phyloP scores from a whole-genome alignment of 2,888 invertebrate genomes.

The Polietes domitor region DNA sequence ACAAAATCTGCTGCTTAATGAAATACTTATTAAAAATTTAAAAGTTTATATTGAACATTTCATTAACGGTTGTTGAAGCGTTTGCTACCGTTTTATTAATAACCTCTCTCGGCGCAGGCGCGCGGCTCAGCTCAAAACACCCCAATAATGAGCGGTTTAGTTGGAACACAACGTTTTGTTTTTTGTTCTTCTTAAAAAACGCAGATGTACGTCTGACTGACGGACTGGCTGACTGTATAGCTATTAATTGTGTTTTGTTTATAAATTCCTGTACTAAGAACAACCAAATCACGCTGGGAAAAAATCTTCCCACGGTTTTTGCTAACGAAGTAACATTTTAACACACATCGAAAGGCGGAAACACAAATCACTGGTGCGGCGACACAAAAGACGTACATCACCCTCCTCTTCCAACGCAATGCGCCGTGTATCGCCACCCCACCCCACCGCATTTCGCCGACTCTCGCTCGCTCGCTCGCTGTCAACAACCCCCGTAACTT shows the following conservation, averaged over 20 bases:
- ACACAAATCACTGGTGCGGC: conserved; percentile 71
- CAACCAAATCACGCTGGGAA: conserved; percentile 55
- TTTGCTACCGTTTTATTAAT: conserved; percentile 1
- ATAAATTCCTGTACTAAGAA: conserved; percentile 50
- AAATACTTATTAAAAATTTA: neutral
- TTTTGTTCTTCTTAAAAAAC: conserved; percentile 28
- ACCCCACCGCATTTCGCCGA: conserved; percentile 50
- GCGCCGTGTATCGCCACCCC: neutral
- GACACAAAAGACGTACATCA: conserved; percentile 70
- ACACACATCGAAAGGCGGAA: conserved; percentile 54
- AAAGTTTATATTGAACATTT: neutral
- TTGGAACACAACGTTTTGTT: neutral
- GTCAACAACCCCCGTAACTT: conserved; percentile 64
- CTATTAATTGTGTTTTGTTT: neutral
- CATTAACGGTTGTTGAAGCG: neutral
- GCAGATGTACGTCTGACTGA: conserved; percentile 50
- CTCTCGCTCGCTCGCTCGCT: too few species aligned
- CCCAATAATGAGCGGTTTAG: conserved; percentile 11
- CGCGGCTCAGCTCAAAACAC: neutral
- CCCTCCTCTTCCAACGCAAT: conserved; percentile 74
- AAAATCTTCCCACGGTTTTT: conserved; percentile 66
- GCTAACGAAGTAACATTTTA: conserved; percentile 56
- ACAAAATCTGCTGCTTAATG: neutral
- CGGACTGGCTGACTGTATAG: neutral
- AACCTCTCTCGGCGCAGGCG: neutral